phyloP scores from a whole-genome alignment of 2,113 vertebrate genomes.

The Sinocyclocheilus maitianheensis region DNA sequence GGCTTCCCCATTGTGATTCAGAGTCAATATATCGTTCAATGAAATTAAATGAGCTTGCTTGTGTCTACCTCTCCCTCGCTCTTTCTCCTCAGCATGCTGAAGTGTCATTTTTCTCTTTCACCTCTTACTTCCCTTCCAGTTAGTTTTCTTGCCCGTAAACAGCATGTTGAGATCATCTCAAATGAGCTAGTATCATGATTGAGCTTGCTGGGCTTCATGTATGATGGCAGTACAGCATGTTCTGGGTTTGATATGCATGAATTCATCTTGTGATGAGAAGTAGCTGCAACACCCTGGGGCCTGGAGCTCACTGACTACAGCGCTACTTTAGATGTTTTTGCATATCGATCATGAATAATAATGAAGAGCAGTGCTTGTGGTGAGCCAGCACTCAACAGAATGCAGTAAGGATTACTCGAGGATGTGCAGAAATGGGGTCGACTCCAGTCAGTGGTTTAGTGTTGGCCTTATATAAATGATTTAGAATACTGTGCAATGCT shows the following conservation, averaged over 20 bases:
- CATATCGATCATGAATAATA: not conserved
- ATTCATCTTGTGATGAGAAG: slow-evolving; percentile 1
- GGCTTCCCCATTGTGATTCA: slow-evolving; percentile 28
- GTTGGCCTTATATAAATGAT: not conserved
- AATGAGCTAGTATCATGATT: not conserved
- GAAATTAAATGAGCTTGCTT: slow-evolving; percentile 37
- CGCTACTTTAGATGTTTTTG: slow-evolving; percentile 8
- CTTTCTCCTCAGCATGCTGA: not conserved
- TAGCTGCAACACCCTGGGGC: not conserved
- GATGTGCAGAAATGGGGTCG: not conserved
- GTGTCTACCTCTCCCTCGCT: not conserved
- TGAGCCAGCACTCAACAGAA: not conserved
- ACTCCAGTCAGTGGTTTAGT: not conserved
- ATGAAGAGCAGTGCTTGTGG: not conserved
- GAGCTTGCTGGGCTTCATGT: not conserved
- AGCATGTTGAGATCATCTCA: not conserved
- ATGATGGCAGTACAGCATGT: slow-evolving; percentile 3
- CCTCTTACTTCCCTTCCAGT: not conserved
- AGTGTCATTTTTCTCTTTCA: not conserved
- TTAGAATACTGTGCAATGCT: not conserved
- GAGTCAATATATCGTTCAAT: slow-evolving; percentile 38
- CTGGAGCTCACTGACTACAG: not conserved
- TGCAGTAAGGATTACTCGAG: not conserved
- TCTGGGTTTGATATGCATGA: slow-evolving; percentile 24
- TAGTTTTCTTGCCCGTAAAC: not conserved